Conservation (phyloP, 2,113 vertebrate genomes). For the Orthonyx spaldingii region DNA sequence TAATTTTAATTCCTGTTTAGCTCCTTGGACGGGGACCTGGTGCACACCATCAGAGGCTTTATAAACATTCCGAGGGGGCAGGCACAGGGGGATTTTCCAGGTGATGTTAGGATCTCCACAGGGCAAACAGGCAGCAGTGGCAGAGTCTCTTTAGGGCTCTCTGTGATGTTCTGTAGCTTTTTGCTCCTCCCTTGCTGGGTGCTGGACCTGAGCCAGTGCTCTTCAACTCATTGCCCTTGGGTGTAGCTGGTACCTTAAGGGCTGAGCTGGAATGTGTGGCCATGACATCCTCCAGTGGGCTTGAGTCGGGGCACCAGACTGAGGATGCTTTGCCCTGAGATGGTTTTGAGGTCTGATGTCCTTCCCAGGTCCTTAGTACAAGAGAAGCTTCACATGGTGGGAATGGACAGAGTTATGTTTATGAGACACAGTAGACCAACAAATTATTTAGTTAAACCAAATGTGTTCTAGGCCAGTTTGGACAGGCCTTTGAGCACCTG, state of each 20-base stretch:
- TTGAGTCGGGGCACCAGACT: background rate
- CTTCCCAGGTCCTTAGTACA: background rate
- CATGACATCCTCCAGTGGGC: fast-evolving
- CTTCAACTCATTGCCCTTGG: background rate
- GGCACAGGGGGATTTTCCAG: background rate
- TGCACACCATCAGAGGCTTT: background rate
- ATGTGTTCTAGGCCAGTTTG: background rate
- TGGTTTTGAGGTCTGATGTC: background rate
- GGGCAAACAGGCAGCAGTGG: background rate
- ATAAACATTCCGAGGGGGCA: background rate
- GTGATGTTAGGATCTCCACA: background rate
- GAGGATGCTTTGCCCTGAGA: background rate
- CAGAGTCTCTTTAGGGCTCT: background rate
- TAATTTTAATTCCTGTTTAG: background rate
- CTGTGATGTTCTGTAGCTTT: background rate
- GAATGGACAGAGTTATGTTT: background rate
- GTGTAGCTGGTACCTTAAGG: background rate
- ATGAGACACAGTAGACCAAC: background rate
- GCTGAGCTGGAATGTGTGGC: background rate
- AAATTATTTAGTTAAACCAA: background rate
- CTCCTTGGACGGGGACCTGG: background rate
- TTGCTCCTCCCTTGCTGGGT: background rate
- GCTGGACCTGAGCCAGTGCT: background rate
- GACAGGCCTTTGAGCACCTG: background rate
- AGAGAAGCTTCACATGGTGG: background rate